phyloP scores from a whole-genome alignment of 2,888 invertebrate species.

The Netelia melanura region DNA sequence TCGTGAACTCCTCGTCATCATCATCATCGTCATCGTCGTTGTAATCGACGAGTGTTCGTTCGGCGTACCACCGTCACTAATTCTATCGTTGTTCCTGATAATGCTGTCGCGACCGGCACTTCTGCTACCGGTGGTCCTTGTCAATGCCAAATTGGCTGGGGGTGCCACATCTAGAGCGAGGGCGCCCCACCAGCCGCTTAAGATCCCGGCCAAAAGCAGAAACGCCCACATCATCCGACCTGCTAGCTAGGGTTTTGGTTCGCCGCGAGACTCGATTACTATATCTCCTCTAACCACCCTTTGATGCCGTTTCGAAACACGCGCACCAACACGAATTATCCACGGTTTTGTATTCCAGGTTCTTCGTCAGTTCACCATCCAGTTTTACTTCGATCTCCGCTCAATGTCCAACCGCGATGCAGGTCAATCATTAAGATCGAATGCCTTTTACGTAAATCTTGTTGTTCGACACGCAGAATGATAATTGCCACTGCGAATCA shows the following conservation, averaged over 20 bases:
- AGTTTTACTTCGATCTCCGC: conserved; percentile 23
- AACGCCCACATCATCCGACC: conserved; percentile 83
- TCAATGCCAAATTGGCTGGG: conserved; percentile 75
- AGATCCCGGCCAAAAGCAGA: conserved; percentile 83
- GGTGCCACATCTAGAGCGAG: conserved; percentile 80
- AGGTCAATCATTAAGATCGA: conserved; percentile 40
- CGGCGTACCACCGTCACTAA: conserved; percentile 18
- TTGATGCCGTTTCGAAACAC: conserved; percentile 20
- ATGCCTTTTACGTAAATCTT: conserved; percentile 14
- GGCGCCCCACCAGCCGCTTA: conserved; percentile 83
- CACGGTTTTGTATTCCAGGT: conserved; percentile 19
- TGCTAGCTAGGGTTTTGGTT: conserved; percentile 68
- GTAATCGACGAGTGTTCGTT: conserved; percentile 34
- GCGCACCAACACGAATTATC: conserved; percentile 18
- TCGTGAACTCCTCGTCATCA: conserved; percentile 47
- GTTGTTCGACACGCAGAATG: conserved; percentile 49
- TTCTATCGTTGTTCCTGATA: conserved; percentile 42
- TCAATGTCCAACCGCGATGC: conserved; percentile 30
- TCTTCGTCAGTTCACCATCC: conserved; percentile 8
- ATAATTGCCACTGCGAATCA: conserved; percentile 6
- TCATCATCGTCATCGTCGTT: conserved; percentile 51
- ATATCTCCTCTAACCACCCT: conserved; percentile 74
- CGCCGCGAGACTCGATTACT: conserved; percentile 61
- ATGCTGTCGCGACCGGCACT: conserved; percentile 39
- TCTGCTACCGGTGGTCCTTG: conserved; percentile 48